Base-by-base conservation (phyloP, 2,113 vertebrate genomes). In the Spea bombifrons region DNA sequence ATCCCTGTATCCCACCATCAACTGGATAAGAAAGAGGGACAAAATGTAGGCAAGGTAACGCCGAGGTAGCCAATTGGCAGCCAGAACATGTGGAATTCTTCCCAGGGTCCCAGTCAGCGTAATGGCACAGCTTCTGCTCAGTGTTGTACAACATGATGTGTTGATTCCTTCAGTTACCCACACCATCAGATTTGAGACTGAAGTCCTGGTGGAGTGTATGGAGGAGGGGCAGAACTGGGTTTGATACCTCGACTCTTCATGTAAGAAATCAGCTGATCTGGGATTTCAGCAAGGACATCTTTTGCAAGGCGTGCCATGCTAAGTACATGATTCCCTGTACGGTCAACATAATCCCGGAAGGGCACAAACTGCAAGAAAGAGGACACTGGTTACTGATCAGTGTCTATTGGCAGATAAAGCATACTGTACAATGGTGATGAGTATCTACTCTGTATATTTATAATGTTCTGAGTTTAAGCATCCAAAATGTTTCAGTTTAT, bases 281-380 rank as follows among this genome's bases (percentile, higher is more conserved):
- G 96, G 82, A 97, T 96, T 89, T 97, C 96, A 0, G 96, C 96
- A 74, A 97, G 92, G 75, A 97, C 95, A 0, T 97, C 96, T 15
- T 95, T 95, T 53, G 95, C 96, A 55, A 97, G 89, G 64, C 96
- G 92, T 0, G 95, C 95, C 95, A 97, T 97, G 84, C 95, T 97
- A 45, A 97, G 84, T 82, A 97, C 95, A 0, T 97, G 93, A 87
- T 96, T 96, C 47, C 93, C 94, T 0, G 94, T 95, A 66, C 94
- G 93, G 84, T 95, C 94, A 90, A 97, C 93, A 15, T 97, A 97
- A 86, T 97, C 96, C 64, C 95, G 90, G 86, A 97, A 97, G 8
- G 96, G 95, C 81, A 97, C 96, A 46, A 97, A 97, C 95, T 97
- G 89, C 66, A 30, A 70, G 8, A 0, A 46, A 0, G 0, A 1